Evolutionary conservation across 1,140 invertebrate genomes (phyloP).

Genomic region (Zophobas atratus): DNA sequence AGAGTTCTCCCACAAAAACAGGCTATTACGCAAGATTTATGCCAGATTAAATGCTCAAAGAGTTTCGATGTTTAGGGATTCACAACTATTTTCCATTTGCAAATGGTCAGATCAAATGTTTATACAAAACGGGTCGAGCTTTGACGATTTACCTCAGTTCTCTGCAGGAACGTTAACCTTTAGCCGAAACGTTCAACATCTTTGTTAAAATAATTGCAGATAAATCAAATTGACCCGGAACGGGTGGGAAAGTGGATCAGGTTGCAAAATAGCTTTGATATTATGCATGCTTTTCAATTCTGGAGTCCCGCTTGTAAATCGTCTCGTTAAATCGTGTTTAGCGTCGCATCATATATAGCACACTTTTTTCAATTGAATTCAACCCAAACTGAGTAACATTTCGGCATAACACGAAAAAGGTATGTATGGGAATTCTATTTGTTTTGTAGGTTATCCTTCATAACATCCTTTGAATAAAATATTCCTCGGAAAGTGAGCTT

Average conservation of each 20-base stretch:
- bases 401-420: conserved; percentile 19
- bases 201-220: too few species aligned
- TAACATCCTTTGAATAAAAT: conserved; percentile 44
- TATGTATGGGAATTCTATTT: conserved; percentile 41
- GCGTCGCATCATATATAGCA: background rate
- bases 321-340: conserved; percentile 6
- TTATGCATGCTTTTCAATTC: background rate
- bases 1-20: conserved; percentile 3
- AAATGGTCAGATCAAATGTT: conserved; percentile 11
- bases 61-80: conserved; percentile 4
- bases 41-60: conserved; percentile 8
- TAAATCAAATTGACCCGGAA: too few species aligned
- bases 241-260: too few species aligned
- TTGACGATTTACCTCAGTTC: too few species aligned
- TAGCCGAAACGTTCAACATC: too few species aligned
- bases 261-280: background rate
- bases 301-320: background rate
- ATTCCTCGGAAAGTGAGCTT: conserved; percentile 36
- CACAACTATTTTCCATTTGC: conserved; percentile 1
- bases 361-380: conserved; percentile 25
- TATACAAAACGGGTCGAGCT: background rate
- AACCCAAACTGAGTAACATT: conserved; percentile 29
- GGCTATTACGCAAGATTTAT: background rate
- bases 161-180: too few species aligned
- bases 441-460: conserved; percentile 43